Percentiles rank a stretch among this genome's conserved stretches.
Evolutionary conservation across 1,140 invertebrate species (phyloP).

Genomic region (Psilanteris sp.): DNA sequence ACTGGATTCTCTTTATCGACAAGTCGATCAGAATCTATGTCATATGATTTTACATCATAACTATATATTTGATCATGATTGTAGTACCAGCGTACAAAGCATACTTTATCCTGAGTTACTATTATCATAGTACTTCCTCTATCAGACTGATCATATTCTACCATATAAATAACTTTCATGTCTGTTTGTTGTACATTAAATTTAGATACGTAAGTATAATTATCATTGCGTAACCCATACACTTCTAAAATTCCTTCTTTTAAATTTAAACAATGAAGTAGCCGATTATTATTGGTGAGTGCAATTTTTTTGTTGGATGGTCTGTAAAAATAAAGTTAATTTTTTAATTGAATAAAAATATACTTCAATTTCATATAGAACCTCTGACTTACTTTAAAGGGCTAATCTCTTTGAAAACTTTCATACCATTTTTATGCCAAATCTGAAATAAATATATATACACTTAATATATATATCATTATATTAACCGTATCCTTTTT

Average conservation of each 20-base stretch:
- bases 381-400: slow-evolving; percentile 35
- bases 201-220: slow-evolving; percentile 62
- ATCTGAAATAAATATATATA: slow-evolving; percentile 65
- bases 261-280: slow-evolving; percentile 70
- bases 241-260: slow-evolving; percentile 59
- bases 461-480: no score
- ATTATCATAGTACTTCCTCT: slow-evolving; percentile 68
- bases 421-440: slow-evolving; percentile 66
- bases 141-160: slow-evolving; percentile 47
- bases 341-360: background rate
- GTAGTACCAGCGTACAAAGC: slow-evolving; percentile 69
- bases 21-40: slow-evolving; percentile 52
- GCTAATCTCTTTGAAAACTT: slow-evolving; percentile 28
- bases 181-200: slow-evolving; percentile 65
- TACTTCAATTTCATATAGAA: no score
- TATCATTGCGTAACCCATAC: slow-evolving; percentile 41
- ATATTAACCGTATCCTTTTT: no score
- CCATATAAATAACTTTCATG: slow-evolving; percentile 67
- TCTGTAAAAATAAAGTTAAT: slow-evolving; percentile 55
- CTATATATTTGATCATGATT: slow-evolving; percentile 62
- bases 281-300: slow-evolving; percentile 60
- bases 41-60: slow-evolving; percentile 62
- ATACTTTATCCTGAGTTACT: slow-evolving; percentile 67
- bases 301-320: slow-evolving; percentile 59
- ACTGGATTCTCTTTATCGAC: slow-evolving; percentile 15